A percentile compares a stretch with the other conserved stretches of the same genome.
Evolutionary conservation across 2,888 invertebrate genomes (phyloP).

Genomic region (Dioctria rufipes): DNA sequence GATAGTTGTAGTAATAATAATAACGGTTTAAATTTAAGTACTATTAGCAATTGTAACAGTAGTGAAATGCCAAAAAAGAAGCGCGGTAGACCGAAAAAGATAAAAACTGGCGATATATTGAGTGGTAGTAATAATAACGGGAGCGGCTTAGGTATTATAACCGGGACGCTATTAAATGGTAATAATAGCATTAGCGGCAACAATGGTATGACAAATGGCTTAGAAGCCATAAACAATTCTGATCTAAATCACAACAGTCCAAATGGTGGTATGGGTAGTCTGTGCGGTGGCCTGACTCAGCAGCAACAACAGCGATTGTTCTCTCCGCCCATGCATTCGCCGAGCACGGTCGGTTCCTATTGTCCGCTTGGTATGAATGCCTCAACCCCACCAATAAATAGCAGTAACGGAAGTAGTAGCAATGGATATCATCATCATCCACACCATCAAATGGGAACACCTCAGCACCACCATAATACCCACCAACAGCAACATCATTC

Average conservation of each 20-base stretch:
- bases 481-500: slow-evolving; percentile 58
- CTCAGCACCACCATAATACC: slow-evolving; percentile 56
- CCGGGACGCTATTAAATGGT: slow-evolving; percentile 25
- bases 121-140: slow-evolving; percentile 17
- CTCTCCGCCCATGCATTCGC: slow-evolving; percentile 67
- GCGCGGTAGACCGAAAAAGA: slow-evolving; percentile 89
- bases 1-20: slow-evolving; percentile 66
- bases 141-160: slow-evolving; percentile 14
- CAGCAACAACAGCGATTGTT: slow-evolving; percentile 60
- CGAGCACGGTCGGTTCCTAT: slow-evolving; percentile 61
- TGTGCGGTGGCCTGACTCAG: slow-evolving; percentile 20
- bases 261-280: slow-evolving; percentile 30
- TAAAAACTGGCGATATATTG: slow-evolving; percentile 73
- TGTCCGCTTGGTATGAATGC: slow-evolving; percentile 58
- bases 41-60: slow-evolving; percentile 34
- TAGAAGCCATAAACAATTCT: slow-evolving; percentile 51
- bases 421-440: slow-evolving; percentile 56
- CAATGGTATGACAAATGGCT: slow-evolving; percentile 52
- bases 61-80: slow-evolving; percentile 87
- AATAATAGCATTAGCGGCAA: slow-evolving; percentile 35
- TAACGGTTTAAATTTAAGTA: slow-evolving; percentile 42
- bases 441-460: slow-evolving; percentile 54
- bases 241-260: slow-evolving; percentile 50
- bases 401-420: slow-evolving; percentile 38
- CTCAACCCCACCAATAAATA: slow-evolving; percentile 50